These are phyloP conservation scores for Plestiodon gilberti DNA, from an alignment of 2,113 vertebrate genomes.

Conservation along the genomic window DNA sequence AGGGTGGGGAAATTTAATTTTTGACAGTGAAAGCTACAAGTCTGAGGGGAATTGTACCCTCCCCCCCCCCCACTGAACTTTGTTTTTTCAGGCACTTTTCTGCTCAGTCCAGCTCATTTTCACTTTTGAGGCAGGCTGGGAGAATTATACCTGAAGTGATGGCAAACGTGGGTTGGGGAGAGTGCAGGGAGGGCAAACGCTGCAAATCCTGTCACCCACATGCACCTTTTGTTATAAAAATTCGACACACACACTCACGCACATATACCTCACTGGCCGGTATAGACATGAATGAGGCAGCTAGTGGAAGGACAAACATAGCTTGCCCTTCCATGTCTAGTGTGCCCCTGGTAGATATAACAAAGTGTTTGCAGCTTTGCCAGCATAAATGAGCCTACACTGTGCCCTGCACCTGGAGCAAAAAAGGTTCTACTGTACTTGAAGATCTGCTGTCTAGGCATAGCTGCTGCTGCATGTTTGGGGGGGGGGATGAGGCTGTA, in stretches of 20 bases:
- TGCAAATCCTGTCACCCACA: not conserved
- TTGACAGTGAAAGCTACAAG: not conserved
- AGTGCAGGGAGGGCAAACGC: not conserved
- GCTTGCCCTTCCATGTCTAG: not conserved
- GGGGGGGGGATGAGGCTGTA: too few relatives aligned
- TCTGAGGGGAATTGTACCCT: too few relatives aligned
- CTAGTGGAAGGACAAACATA: not conserved
- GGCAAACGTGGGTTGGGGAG: not conserved
- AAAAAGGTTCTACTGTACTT: not conserved
- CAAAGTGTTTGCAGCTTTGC: not conserved
- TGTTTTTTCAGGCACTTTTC: not conserved
- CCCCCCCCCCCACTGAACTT: not conserved
- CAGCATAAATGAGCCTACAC: not conserved
- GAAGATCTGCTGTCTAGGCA: not conserved
- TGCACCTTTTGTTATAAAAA: not conserved
- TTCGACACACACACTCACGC: too few relatives aligned
- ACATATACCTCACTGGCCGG: not conserved
- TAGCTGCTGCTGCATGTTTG: too few relatives aligned
- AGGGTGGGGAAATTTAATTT: not conserved
- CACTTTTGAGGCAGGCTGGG: not conserved
- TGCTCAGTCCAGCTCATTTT: not conserved
- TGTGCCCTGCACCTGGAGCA: not conserved
- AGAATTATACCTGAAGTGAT: not conserved
- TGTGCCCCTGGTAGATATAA: not conserved
- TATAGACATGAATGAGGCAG: not conserved